A percentile compares a stretch with the other conserved stretches of the same genome.
These are phyloP conservation scores for Rhineura floridana DNA, from an alignment of 2,113 vertebrate genomes.

Conservation along the genomic window DNA sequence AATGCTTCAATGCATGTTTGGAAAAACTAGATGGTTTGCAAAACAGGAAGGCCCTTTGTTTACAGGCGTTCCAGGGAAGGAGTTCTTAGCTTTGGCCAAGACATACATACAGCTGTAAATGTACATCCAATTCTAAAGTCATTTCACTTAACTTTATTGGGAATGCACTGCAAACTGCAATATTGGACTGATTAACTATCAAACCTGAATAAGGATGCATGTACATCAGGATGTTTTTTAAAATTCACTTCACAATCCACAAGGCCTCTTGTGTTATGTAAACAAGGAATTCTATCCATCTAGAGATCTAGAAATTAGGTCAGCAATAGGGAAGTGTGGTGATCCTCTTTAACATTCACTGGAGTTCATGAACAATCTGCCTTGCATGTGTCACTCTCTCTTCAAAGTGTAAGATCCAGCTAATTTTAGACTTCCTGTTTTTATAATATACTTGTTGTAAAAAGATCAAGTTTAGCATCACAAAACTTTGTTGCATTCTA, in stretches of 20 bases:
- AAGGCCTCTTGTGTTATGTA: conserved; percentile 44
- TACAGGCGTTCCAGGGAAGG: not conserved
- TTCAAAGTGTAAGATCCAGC: conserved; percentile 23
- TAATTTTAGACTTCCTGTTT: not conserved
- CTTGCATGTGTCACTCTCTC: not conserved
- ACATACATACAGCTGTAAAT: not conserved
- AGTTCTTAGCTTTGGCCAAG: not conserved
- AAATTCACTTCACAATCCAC: conserved; percentile 24
- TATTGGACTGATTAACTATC: not conserved
- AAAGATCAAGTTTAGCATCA: not conserved
- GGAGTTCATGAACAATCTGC: conserved; percentile 1
- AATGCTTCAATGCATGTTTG: not conserved
- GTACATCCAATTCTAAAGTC: not conserved
- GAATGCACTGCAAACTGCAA: not conserved
- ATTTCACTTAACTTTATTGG: not conserved
- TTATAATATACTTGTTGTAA: not conserved
- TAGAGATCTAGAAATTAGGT: conserved; percentile 28
- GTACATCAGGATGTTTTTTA: not conserved
- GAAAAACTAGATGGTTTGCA: not conserved
- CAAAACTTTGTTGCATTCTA: not conserved
- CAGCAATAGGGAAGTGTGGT: not conserved
- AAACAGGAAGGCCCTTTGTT: conserved; percentile 32
- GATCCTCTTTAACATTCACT: conserved; percentile 29
- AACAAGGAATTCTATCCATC: conserved; percentile 49
- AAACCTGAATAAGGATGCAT: not conserved